Conservation (phyloP, 1,140 invertebrate genomes). For the Alviniconcha marisindica region DNA sequence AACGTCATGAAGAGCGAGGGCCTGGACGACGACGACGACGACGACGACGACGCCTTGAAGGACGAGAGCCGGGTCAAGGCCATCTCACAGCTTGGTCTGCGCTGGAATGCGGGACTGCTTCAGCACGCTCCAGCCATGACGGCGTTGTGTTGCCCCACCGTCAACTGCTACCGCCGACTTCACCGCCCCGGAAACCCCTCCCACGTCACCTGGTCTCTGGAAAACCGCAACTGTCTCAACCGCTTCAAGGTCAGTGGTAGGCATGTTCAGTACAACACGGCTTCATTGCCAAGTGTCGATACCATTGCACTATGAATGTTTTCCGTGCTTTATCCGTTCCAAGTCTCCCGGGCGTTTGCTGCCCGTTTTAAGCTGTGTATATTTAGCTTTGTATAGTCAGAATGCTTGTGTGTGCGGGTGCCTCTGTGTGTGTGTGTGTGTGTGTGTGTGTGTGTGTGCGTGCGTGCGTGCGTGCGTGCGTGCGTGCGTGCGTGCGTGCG, state of each 20-base stretch:
- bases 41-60: conserved; percentile 39
- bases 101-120: conserved; percentile 53
- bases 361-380: too few relatives aligned
- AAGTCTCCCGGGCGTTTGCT: too few relatives aligned
- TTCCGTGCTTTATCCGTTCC: not conserved
- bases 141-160: conserved; percentile 29
- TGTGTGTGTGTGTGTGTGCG: not conserved
- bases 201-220: not conserved
- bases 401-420: too few relatives aligned
- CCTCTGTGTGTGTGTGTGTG: not conserved
- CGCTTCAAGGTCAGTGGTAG: not conserved
- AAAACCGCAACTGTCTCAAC: not conserved
- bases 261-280: too few relatives aligned
- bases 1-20: conserved; percentile 39
- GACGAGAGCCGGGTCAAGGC: too few relatives aligned
- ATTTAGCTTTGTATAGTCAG: too few relatives aligned
- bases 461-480: not conserved
- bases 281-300: too few relatives aligned
- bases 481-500: too few relatives aligned
- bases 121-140: conserved; percentile 48
- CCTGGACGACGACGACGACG: not conserved
- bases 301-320: not conserved
- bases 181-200: not conserved
- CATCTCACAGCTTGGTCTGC: conserved; percentile 5
- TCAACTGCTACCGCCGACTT: not conserved